Percentiles rank a stretch among this genome's conserved stretches.
These are phyloP conservation scores for Ophthalmotilapia sp. DNA, from an alignment of 2,113 vertebrate genomes.

Conservation along the genomic window DNA sequence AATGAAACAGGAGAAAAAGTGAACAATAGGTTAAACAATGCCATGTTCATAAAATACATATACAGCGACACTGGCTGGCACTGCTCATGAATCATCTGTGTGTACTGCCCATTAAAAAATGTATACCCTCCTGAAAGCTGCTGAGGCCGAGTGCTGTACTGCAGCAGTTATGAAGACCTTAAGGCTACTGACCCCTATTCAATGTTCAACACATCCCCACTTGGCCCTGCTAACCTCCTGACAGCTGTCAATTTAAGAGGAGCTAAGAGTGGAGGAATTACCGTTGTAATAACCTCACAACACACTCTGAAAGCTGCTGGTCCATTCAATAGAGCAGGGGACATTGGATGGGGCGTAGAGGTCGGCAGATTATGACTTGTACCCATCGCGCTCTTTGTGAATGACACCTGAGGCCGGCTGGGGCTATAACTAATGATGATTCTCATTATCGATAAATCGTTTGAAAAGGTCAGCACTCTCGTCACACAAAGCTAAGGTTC, in stretches of 20 bases:
- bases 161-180: conserved; percentile 6
- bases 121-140: not conserved
- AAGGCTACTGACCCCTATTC: conserved; percentile 2
- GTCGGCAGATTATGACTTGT: conserved; percentile 20
- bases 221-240: conserved; percentile 25
- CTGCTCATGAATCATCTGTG: not conserved
- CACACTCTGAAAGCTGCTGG: not conserved
- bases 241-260: conserved; percentile 45
- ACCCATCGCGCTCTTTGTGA: conserved; percentile 3
- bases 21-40: not conserved
- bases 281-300: conserved; percentile 34
- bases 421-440: not conserved
- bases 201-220: not conserved
- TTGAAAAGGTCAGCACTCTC: not conserved
- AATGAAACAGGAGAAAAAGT: not conserved
- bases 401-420: not conserved
- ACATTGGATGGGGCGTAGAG: not conserved
- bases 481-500: not conserved
- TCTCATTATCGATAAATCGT: conserved; percentile 2
- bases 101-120: not conserved
- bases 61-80: not conserved
- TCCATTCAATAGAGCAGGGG: not conserved
- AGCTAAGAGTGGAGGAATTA: conserved; percentile 21
- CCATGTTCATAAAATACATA: not conserved
- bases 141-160: not conserved